phyloP scores from a whole-genome alignment of 2,797 vertebrate species.

The Heterohyrax brucei region DNA sequence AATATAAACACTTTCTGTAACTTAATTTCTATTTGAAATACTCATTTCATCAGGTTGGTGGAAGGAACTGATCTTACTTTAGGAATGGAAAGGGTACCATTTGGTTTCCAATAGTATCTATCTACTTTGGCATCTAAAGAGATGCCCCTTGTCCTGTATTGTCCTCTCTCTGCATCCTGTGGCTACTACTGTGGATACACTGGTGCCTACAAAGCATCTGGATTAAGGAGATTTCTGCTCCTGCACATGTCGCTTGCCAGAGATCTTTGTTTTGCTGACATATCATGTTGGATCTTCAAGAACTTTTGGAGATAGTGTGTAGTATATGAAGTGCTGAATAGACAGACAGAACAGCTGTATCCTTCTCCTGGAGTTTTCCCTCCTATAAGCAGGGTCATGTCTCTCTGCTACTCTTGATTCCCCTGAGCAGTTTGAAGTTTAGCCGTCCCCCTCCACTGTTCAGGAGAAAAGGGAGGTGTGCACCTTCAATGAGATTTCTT shows the following conservation, averaged over 20 bases:
- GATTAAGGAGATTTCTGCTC: neutral
- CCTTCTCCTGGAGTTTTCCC: neutral
- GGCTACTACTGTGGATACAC: neutral
- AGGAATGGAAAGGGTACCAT: neutral
- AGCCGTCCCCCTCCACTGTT: neutral
- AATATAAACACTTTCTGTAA: neutral
- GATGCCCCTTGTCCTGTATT: neutral
- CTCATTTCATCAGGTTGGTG: neutral
- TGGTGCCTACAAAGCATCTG: neutral
- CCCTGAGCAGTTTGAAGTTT: neutral
- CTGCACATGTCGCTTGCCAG: accelerated
- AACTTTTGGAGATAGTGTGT: neutral
- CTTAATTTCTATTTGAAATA: slow-evolving; percentile 43
- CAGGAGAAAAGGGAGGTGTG: neutral
- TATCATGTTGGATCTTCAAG: neutral
- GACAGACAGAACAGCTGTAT: accelerated
- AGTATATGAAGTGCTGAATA: neutral
- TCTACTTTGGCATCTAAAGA: neutral
- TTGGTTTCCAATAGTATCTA: neutral
- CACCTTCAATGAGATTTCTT: neutral
- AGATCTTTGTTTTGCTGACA: neutral
- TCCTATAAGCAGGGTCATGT: neutral
- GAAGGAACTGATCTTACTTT: neutral
- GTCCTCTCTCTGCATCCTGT: neutral
- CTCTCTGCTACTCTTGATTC: neutral